Percentiles rank a stretch among this genome's conserved stretches.
phyloP scores from a whole-genome alignment of 2,113 vertebrate genomes.

The Psittacara wagleri region DNA sequence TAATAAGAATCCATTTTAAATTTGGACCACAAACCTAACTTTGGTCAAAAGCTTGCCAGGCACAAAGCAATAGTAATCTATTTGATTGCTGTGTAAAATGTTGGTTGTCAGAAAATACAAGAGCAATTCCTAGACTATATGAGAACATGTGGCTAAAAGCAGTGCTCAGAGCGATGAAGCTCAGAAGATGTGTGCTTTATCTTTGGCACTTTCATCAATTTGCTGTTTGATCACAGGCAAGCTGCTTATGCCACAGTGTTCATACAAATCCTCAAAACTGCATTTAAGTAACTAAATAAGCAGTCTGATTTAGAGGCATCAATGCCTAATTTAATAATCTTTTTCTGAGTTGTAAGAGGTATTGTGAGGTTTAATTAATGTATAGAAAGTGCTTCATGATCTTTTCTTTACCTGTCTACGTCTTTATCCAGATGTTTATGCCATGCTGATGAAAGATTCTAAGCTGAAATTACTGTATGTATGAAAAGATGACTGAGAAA shows the following conservation, averaged over 20 bases:
- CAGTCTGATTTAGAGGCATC: neutral
- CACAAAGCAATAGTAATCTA: neutral
- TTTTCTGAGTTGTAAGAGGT: neutral
- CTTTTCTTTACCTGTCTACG: constrained; percentile 36
- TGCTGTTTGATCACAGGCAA: neutral
- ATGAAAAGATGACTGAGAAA: constrained; percentile 23
- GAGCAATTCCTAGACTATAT: neutral
- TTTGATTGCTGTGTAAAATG: neutral
- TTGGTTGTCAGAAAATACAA: neutral
- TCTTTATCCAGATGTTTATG: constrained; percentile 4
- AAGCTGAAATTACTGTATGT: neutral
- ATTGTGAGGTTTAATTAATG: constrained; percentile 16
- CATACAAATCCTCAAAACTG: neutral
- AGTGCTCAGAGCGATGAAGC: neutral
- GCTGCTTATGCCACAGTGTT: neutral
- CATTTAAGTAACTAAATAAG: constrained; percentile 35
- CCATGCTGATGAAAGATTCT: neutral
- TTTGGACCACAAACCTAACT: neutral
- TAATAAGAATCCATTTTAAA: neutral
- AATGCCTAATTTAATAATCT: neutral
- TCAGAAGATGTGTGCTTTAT: neutral
- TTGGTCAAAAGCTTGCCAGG: neutral
- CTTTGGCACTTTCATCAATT: neutral
- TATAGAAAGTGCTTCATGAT: neutral
- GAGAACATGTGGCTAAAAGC: neutral